Percentiles rank a stretch among this genome's conserved stretches.
Evolutionary conservation across 2,797 vertebrate genomes (phyloP).

Genomic region (Gadopsis bispinosus): DNA sequence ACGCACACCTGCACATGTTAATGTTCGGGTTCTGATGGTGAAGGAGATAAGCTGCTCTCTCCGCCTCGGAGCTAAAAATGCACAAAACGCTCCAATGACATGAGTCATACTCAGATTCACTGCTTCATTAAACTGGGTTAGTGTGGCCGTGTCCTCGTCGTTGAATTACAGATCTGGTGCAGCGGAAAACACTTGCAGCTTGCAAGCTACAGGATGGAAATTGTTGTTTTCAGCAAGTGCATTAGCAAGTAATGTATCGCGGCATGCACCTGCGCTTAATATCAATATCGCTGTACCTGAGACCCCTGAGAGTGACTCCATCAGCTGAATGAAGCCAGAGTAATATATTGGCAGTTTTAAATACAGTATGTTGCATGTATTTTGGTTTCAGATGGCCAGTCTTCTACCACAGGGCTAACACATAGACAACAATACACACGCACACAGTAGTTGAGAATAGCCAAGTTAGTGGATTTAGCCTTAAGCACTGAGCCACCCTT

Average conservation of each 20-base stretch:
- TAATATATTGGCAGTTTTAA: neutral
- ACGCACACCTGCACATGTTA: constrained; percentile 19
- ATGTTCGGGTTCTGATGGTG: neutral
- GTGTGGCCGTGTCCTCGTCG: constrained; percentile 43
- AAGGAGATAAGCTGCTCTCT: constrained; percentile 10
- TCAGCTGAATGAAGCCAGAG: constrained; percentile 28
- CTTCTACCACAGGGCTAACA: neutral
- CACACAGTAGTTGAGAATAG: neutral
- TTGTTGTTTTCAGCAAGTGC: constrained; percentile 53
- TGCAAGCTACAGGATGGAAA: constrained; percentile 42
- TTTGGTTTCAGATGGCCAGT: constrained; percentile 1
- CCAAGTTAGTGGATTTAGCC: neutral
- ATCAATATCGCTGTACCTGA: neutral
- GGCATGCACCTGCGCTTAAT: constrained; percentile 5
- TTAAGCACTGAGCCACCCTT: neutral
- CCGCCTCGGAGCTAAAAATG: constrained; percentile 30
- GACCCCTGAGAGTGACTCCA: constrained; percentile 2
- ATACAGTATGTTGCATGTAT: neutral
- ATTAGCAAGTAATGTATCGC: constrained; percentile 36
- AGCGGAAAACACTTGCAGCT: constrained; percentile 46
- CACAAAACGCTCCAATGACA: constrained; percentile 43
- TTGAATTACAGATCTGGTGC: constrained; percentile 73
- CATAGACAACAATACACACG: neutral
- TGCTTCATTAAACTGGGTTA: constrained; percentile 71
- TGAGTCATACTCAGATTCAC: constrained; percentile 62